Conservation (phyloP, 2,888 invertebrate species). For the Perdita meconis region DNA sequence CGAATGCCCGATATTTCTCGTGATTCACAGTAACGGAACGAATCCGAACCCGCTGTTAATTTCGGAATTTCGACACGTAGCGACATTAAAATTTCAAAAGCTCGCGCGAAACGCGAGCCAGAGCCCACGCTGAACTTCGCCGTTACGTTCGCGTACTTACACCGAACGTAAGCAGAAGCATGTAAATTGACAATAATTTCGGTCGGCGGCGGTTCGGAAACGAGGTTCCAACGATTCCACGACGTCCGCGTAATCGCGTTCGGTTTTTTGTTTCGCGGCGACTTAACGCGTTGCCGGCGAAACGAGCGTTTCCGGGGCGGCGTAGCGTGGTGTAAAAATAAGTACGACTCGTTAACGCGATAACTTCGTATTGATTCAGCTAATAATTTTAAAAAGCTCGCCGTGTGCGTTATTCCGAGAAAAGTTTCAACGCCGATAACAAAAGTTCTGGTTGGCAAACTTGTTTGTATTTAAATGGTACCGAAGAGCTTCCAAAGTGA, state of each 20-base stretch:
- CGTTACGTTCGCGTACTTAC: constrained; percentile 49
- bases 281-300: constrained; percentile 41
- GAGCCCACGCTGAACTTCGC: constrained; percentile 65
- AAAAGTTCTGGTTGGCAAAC: too few relatives aligned
- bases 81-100: constrained; percentile 70
- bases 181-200: constrained; percentile 75
- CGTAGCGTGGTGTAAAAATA: constrained; percentile 6
- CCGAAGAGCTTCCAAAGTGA: too few relatives aligned
- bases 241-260: constrained; percentile 48
- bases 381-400: background rate
- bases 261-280: constrained; percentile 35
- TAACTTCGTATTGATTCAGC: constrained; percentile 1
- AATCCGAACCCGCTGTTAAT: constrained; percentile 28
- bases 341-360: constrained; percentile 28
- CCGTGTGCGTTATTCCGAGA: too few relatives aligned
- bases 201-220: constrained; percentile 58
- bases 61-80: constrained; percentile 61
- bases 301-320: constrained; percentile 36
- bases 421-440: too few relatives aligned
- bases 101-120: constrained; percentile 54
- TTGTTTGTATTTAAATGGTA: too few relatives aligned
- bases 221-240: constrained; percentile 43
- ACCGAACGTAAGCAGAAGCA: constrained; percentile 61
- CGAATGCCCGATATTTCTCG: constrained; percentile 33
- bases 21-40: constrained; percentile 14